Conservation (phyloP, 2,888 invertebrate genomes). For the Thysanoteuthis rhombus region DNA sequence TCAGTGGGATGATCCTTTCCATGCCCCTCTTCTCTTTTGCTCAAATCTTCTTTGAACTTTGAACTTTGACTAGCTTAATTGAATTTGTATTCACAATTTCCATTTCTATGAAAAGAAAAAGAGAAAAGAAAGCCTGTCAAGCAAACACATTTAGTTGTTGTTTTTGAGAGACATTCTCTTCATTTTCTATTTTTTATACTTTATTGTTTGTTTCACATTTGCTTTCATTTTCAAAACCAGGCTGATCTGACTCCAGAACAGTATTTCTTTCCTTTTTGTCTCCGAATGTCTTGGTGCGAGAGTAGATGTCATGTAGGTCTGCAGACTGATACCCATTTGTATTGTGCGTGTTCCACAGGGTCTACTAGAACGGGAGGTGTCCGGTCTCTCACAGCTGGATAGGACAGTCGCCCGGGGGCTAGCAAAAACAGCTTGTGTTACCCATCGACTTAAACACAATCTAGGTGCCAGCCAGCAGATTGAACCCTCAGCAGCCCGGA, state of each 20-base stretch:
- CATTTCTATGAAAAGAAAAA: neutral
- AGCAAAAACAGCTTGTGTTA: neutral
- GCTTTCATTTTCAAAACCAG: neutral
- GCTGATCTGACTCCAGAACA: neutral
- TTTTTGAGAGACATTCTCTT: neutral
- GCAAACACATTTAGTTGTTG: too few relatives aligned
- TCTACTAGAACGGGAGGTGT: neutral
- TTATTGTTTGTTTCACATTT: neutral
- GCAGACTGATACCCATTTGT: neutral
- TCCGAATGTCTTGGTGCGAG: neutral
- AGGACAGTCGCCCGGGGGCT: neutral
- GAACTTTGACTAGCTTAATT: neutral
- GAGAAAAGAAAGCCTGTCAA: neutral
- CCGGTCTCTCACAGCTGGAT: neutral
- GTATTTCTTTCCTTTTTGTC: neutral
- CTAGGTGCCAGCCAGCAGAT: too few relatives aligned
- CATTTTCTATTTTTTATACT: neutral
- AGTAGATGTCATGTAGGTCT: neutral
- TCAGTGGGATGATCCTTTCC: too few relatives aligned
- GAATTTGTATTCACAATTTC: neutral
- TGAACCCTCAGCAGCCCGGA: too few relatives aligned
- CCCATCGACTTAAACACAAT: too few relatives aligned
- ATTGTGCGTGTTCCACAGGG: neutral
- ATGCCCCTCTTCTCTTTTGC: neutral
- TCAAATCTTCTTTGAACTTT: neutral